Conservation (phyloP, 2,888 invertebrate species). For the Stegophylla sp. region DNA sequence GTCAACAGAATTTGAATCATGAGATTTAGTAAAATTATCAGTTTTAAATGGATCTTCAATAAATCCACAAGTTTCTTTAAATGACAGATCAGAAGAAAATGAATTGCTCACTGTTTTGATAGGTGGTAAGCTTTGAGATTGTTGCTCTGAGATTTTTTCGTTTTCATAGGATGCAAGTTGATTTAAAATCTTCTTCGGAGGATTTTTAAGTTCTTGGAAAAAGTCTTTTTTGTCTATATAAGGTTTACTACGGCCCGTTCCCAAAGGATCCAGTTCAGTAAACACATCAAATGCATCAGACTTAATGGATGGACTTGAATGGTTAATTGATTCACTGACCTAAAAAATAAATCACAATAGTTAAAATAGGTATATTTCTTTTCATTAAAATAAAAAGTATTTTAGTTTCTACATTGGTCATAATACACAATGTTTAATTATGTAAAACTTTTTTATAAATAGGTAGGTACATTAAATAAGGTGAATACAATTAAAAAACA, state of each 20-base stretch:
- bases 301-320: conserved; percentile 37
- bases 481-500: too few relatives aligned
- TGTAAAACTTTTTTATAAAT: too few relatives aligned
- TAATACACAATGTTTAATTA: too few relatives aligned
- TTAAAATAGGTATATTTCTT: background rate
- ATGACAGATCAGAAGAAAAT: conserved; percentile 47
- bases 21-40: conserved; percentile 62
- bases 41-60: conserved; percentile 77
- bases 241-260: conserved; percentile 88
- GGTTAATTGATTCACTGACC: conserved; percentile 24
- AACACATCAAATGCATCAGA: conserved; percentile 74
- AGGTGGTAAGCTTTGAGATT: conserved; percentile 36
- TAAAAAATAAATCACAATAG: conserved; percentile 6
- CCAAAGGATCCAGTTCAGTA: conserved; percentile 91
- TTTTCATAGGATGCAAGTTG: conserved; percentile 71
- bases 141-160: conserved; percentile 46
- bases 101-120: conserved; percentile 45
- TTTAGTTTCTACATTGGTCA: too few relatives aligned
- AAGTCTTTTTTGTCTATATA: conserved; percentile 95
- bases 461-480: too few relatives aligned
- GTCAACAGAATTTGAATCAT: conserved; percentile 69
- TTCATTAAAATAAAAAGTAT: background rate
- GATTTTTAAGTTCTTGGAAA: conserved; percentile 94
- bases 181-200: conserved; percentile 89
- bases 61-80: conserved; percentile 64